phyloP scores from a whole-genome alignment of 2,797 vertebrate genomes.

The Fringilla coelebs region DNA sequence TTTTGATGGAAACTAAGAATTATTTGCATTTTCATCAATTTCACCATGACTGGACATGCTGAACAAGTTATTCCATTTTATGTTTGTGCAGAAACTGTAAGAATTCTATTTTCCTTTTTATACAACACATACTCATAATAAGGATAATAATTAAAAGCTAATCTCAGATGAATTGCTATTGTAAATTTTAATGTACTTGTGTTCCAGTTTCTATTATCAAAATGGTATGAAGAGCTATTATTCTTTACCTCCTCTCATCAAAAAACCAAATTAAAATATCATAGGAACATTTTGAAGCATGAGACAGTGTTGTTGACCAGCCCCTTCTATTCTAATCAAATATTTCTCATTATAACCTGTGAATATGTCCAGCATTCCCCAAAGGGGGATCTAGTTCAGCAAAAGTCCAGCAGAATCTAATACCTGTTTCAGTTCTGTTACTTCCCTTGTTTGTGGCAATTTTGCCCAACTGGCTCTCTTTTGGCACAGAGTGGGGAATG shows the following conservation, averaged over 20 bases:
- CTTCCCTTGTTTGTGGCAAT: not conserved
- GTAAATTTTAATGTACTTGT: not conserved
- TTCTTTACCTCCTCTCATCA: not conserved
- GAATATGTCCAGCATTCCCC: not conserved
- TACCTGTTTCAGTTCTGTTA: not conserved
- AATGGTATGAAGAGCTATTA: rapidly evolving
- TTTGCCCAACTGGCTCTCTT: not conserved
- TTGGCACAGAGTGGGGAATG: not conserved
- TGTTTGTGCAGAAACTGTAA: not conserved
- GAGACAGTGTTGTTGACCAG: not conserved
- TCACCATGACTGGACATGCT: not conserved
- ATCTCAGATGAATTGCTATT: not conserved
- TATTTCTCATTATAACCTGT: not conserved
- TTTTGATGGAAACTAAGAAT: not conserved
- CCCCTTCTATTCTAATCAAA: not conserved
- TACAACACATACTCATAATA: not conserved
- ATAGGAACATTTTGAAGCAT: not conserved
- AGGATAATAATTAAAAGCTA: not conserved
- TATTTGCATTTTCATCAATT: constrained; percentile 4
- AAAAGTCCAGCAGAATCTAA: not conserved
- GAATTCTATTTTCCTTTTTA: not conserved
- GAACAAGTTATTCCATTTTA: not conserved
- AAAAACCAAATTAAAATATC: not conserved
- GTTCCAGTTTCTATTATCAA: not conserved
- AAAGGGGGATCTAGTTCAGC: not conserved